Conservation (phyloP, 2,888 invertebrate species). For the Holacanthella duospinosa region DNA sequence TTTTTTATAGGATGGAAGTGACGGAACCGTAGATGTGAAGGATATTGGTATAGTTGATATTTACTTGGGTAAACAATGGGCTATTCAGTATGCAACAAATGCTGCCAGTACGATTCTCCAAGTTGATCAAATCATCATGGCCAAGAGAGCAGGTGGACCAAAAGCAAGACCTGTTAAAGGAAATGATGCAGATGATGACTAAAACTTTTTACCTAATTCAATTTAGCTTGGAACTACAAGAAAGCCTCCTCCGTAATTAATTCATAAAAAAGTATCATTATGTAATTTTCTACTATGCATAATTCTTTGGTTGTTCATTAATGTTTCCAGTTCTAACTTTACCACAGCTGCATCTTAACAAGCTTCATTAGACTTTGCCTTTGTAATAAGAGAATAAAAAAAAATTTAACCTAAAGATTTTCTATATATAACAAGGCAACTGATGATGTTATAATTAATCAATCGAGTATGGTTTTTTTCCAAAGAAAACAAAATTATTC, state of each 20-base stretch:
- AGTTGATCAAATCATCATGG: conserved; percentile 97
- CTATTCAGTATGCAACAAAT: conserved; percentile 84
- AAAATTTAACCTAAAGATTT: not conserved
- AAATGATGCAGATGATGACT: conserved; percentile 43
- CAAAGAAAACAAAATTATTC: no score
- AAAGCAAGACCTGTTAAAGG: conserved; percentile 57
- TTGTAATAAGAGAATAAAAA: not conserved
- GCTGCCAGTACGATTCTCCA: conserved; percentile 85
- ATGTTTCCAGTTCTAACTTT: not conserved
- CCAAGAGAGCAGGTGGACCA: conserved; percentile 91
- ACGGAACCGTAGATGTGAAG: conserved; percentile 60
- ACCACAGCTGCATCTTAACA: no score
- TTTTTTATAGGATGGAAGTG: conserved; percentile 49
- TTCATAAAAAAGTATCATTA: not conserved
- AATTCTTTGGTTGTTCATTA: no score
- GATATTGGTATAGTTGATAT: conserved; percentile 72
- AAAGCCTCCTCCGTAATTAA: no score
- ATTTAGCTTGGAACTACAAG: no score
- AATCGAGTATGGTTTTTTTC: no score
- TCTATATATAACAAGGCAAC: no score
- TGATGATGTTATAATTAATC: no score
- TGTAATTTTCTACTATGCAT: not conserved
- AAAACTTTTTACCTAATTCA: not conserved
- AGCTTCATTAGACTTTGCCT: no score
- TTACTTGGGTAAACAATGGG: conserved; percentile 81